A percentile compares a stretch with the other conserved stretches of the same genome.
Conservation (phyloP, 2,113 vertebrate genomes). For the Dipodomys spectabilis region DNA sequence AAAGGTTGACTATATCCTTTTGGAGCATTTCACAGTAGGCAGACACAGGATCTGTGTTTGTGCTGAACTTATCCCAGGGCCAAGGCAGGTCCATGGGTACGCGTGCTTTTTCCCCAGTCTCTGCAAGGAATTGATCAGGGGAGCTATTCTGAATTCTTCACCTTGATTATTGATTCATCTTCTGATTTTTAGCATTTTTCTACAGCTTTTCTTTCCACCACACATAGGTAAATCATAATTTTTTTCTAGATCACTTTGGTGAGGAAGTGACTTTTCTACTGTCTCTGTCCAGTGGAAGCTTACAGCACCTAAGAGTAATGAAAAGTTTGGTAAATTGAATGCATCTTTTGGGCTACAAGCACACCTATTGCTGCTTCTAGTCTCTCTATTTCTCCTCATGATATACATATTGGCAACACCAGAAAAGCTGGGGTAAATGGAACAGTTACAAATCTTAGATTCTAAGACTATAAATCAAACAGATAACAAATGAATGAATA, state of each 20-base stretch:
- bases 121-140: accelerated
- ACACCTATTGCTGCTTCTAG: accelerated
- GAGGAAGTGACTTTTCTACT: neutral
- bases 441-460: too few species aligned
- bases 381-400: accelerated
- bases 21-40: neutral
- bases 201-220: too few species aligned
- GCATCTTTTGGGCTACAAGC: neutral
- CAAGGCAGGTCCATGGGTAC: accelerated
- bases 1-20: neutral
- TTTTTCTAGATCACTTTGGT: neutral
- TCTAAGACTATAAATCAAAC: too few species aligned
- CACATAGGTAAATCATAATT: neutral
- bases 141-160: accelerated
- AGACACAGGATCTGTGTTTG: too few species aligned
- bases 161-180: accelerated
- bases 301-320: accelerated
- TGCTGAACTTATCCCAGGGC: too few species aligned
- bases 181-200: neutral
- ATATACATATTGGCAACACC: neutral
- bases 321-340: accelerated
- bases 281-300: neutral
- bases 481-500: too few species aligned
- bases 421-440: accelerated
- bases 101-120: accelerated